Base-by-base conservation (phyloP, 2,888 invertebrate genomes). In the Acleris emargana region DNA sequence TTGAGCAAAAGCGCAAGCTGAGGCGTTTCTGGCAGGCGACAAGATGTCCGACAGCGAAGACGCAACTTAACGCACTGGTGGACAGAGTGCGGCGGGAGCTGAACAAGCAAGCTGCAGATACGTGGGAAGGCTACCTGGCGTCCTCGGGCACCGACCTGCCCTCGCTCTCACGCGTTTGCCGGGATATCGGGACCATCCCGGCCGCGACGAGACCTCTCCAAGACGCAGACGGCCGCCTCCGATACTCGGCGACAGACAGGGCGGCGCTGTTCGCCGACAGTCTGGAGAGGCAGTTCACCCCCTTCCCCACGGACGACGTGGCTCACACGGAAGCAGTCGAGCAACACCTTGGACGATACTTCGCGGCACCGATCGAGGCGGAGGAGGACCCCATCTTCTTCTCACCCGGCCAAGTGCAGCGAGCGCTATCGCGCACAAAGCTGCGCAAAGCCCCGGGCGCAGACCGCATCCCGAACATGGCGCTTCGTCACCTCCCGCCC, bases 401-500 rank as follows among this genome's bases (percentile, higher is more conserved):
- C 20, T 20, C 20, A 20, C 20, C 20, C 20, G 2, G 20, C 20
- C 20, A 20, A 20, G 20, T 20, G 20, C 20, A 20, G 20, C 20
- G 20, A 20, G 20, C 20, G 2, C 20, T 20, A 2, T 2, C 1
- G 2, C 20, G 20, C 20, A 20, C 20, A 1, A 20, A 20, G 20
- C 20, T 20, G 20, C 20, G 20, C 2, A 20, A 20, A 20, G 20
- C 69, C 73, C 0, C 58, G 71, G 72, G 71, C 1, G 28, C 53
- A 0, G 72, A 73, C 25, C 47, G 54, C 1, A 58, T 74, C n/a
- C 32, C 74, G 0, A 71, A 68, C 13, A 58, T 32, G 4, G 68
- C 67, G 1, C 69, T 73, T 1, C 57, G 62, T 1, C 66, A 67
- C 11, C 66, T 74, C 0, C 71, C 73, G 1, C 61, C 2, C 3